These are phyloP conservation scores for Engystomops pustulosus DNA, from an alignment of 2,113 vertebrate species.

Conservation along the genomic window DNA sequence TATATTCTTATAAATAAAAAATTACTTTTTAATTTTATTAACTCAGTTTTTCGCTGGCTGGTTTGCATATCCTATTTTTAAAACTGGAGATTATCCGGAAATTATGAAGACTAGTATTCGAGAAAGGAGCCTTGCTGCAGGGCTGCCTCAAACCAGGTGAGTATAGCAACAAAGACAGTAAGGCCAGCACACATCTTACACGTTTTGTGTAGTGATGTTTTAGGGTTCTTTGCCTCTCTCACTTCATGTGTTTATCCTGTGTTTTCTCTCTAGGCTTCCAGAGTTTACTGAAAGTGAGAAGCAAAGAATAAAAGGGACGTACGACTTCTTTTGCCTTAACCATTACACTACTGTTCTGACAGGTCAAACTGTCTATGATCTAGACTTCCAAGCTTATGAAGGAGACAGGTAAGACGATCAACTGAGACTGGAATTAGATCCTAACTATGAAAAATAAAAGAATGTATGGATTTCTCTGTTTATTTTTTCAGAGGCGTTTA, in stretches of 20 bases:
- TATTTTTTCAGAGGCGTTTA: conserved; percentile 79
- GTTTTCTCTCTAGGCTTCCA: conserved; percentile 80
- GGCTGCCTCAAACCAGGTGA: conserved; percentile 78
- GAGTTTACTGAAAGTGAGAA: conserved; percentile 91
- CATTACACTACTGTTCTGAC: conserved; percentile 91
- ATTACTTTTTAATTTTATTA: neutral
- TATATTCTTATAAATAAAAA: neutral
- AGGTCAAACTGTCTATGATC: conserved; percentile 76
- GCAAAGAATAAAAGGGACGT: conserved; percentile 88
- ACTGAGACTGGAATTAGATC: neutral
- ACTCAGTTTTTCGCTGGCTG: conserved; percentile 92
- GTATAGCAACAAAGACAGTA: neutral
- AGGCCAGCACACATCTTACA: no score
- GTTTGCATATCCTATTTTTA: conserved; percentile 95
- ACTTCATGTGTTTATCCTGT: no score
- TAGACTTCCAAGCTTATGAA: conserved; percentile 80
- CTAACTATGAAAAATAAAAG: neutral
- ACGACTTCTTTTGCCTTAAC: conserved; percentile 94
- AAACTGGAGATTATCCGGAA: conserved; percentile 88
- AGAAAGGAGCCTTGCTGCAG: conserved; percentile 84
- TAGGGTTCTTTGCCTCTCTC: no score
- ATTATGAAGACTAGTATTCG: conserved; percentile 87
- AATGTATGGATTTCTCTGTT: neutral
- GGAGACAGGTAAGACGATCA: conserved; percentile 83
- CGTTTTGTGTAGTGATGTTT: no score